phyloP scores from a whole-genome alignment of 2,113 vertebrate species.

The Vicugna pacos region DNA sequence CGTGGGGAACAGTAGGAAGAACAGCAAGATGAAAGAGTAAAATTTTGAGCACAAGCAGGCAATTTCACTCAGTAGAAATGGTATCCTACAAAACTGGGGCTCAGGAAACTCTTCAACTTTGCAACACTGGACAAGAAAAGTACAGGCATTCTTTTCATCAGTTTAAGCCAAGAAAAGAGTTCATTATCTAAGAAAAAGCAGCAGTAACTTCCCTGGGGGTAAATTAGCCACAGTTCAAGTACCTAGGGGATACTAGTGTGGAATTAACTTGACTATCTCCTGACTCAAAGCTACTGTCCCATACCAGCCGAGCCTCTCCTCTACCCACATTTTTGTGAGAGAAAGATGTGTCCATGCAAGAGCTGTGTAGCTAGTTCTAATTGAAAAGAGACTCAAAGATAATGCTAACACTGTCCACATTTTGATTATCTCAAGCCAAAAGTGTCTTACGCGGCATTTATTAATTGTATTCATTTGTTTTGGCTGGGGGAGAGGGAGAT shows the following conservation, averaged over 20 bases:
- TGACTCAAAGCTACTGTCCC: neutral
- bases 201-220: neutral
- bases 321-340: neutral
- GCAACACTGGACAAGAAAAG: neutral
- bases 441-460: neutral
- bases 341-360: neutral
- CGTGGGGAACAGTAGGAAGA: neutral
- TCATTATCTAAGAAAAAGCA: neutral
- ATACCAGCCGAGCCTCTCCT: neutral
- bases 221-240: neutral
- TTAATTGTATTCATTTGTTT: neutral
- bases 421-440: neutral
- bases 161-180: neutral
- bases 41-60: neutral
- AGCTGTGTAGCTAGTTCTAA: neutral
- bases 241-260: neutral
- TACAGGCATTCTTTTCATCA: neutral
- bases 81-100: neutral
- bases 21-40: neutral
- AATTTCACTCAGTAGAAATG: neutral
- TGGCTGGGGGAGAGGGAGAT: no score
- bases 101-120: constrained; percentile 28
- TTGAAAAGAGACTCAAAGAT: neutral
- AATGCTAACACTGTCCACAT: neutral
- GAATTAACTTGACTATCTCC: neutral